These are phyloP conservation scores for Endotricha flammealis DNA, from an alignment of 2,888 invertebrate genomes.

Conservation along the genomic window DNA sequence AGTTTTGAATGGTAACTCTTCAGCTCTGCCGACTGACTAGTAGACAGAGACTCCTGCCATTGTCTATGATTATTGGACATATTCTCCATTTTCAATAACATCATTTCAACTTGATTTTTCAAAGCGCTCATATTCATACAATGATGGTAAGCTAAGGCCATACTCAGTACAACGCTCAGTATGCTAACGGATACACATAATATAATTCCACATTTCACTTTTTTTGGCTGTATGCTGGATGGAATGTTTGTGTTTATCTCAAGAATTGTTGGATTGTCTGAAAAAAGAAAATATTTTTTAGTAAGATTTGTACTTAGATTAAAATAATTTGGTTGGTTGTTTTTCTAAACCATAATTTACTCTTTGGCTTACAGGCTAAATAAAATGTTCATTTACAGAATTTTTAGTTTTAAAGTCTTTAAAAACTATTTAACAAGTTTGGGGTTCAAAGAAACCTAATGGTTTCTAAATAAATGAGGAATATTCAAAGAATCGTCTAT, in stretches of 20 bases:
- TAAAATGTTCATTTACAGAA: no score
- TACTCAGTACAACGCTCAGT: slow-evolving; percentile 4
- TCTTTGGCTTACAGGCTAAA: no score
- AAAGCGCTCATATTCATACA: slow-evolving; percentile 6
- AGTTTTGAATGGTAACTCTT: not conserved
- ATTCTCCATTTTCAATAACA: slow-evolving; percentile 6
- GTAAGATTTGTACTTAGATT: no score
- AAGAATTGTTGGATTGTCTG: slow-evolving; percentile 4
- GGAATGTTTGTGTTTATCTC: slow-evolving; percentile 7
- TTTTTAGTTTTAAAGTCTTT: no score
- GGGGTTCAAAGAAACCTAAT: no score
- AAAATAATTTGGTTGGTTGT: no score
- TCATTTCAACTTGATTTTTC: slow-evolving; percentile 6
- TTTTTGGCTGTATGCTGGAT: slow-evolving; percentile 1
- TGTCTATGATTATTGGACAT: not conserved
- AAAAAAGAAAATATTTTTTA: not conserved
- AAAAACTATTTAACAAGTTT: no score
- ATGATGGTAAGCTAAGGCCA: slow-evolving; percentile 4
- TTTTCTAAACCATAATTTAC: no score
- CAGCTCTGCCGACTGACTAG: not conserved
- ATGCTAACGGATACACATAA: slow-evolving; percentile 2
- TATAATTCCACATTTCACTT: slow-evolving; percentile 3
- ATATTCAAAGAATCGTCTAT: no score
- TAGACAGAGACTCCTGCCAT: not conserved
- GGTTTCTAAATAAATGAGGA: no score